Percentiles rank a stretch among this genome's conserved stretches.
phyloP scores from a whole-genome alignment of 2,797 vertebrate genomes.

The Sebastiscus albofasciatus region DNA sequence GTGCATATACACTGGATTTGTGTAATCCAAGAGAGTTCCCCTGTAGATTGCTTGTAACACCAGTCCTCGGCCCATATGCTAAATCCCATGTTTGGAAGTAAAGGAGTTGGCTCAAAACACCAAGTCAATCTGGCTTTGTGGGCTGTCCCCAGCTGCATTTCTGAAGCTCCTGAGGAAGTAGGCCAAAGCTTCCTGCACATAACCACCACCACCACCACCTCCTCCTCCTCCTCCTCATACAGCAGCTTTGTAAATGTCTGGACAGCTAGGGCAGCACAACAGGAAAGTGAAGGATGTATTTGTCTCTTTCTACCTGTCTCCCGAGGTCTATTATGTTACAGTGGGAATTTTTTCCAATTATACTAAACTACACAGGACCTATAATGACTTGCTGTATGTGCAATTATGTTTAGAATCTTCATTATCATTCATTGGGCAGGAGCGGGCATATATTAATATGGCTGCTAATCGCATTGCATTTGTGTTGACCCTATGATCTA shows the following conservation, averaged over 20 bases:
- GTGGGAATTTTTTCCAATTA: neutral
- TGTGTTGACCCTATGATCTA: neutral
- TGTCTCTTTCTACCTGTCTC: neutral
- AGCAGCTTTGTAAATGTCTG: conserved; percentile 27
- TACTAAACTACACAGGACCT: neutral
- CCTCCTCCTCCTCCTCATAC: conserved; percentile 2
- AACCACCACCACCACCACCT: neutral
- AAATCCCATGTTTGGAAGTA: conserved; percentile 57
- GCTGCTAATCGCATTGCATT: neutral
- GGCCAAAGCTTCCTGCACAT: conserved; percentile 63
- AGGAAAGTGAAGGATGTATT: conserved; percentile 14
- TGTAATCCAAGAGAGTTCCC: conserved; percentile 34
- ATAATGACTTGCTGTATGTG: neutral
- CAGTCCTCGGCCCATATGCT: conserved; percentile 6
- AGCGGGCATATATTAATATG: neutral
- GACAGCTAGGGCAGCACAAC: conserved; percentile 33
- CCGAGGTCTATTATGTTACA: neutral
- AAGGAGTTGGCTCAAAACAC: conserved; percentile 38
- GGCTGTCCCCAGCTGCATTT: conserved; percentile 64
- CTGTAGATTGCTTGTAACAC: conserved; percentile 23
- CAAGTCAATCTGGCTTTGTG: conserved; percentile 60
- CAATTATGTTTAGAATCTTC: neutral
- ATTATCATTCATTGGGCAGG: neutral
- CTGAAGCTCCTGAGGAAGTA: conserved; percentile 76
- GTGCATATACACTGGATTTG: conserved; percentile 13